phyloP scores from a whole-genome alignment of 1,140 invertebrate genomes.

The Drosophila hydei region DNA sequence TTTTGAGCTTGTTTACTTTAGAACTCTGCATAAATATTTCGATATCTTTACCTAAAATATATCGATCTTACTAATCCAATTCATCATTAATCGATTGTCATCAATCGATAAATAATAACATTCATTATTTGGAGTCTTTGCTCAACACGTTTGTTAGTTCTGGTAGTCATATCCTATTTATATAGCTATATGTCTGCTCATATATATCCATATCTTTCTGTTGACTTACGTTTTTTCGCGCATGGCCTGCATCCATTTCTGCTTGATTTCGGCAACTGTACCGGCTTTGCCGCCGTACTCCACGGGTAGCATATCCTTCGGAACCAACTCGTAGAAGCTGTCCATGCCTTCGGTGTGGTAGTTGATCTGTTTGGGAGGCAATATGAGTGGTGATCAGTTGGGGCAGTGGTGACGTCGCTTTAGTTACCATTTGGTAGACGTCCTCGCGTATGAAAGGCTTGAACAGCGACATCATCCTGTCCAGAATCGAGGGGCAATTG shows the following conservation, averaged over 20 bases:
- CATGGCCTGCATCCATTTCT: constrained; percentile 84
- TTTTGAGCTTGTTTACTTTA: no score
- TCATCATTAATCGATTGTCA: no score
- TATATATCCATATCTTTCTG: background rate
- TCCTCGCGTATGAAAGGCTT: constrained; percentile 88
- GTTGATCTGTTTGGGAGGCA: constrained; percentile 83
- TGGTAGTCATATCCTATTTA: no score
- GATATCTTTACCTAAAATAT: no score
- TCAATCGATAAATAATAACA: no score
- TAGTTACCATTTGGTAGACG: constrained; percentile 83
- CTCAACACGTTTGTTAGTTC: no score
- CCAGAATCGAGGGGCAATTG: constrained; percentile 87
- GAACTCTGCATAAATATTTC: no score
- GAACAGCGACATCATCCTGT: constrained; percentile 86
- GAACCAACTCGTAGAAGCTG: constrained; percentile 86
- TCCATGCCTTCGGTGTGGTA: constrained; percentile 87
- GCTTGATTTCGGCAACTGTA: constrained; percentile 85
- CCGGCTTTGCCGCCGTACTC: constrained; percentile 88
- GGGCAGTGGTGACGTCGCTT: constrained; percentile 83
- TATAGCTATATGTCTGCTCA: background rate
- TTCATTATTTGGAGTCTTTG: no score
- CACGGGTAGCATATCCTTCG: constrained; percentile 86
- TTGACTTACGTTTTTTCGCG: constrained; percentile 58
- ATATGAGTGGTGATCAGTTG: background rate
- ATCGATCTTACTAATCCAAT: no score